Evolutionary conservation across 2,797 vertebrate species (phyloP).

Genomic region (Chrosomus eos): DNA sequence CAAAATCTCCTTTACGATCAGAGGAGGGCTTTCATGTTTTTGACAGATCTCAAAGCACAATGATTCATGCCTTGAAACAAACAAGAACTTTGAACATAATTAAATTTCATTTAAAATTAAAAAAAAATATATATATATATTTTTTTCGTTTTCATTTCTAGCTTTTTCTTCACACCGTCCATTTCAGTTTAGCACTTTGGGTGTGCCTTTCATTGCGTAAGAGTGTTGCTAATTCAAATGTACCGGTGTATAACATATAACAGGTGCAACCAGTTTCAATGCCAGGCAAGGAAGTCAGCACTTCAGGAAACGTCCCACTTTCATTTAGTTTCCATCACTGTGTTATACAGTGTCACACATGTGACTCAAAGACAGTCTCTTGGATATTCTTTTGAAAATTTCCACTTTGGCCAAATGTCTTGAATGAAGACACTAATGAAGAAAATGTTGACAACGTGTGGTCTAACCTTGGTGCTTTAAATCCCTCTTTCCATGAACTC

Average conservation of each 20-base stretch:
- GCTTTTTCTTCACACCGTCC: constrained; percentile 17
- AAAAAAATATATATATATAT: neutral
- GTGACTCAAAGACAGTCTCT: constrained; percentile 13
- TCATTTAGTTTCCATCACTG: constrained; percentile 15
- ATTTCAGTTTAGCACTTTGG: constrained; percentile 27
- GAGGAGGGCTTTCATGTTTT: neutral
- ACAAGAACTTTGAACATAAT: neutral
- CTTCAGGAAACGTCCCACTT: constrained; percentile 43
- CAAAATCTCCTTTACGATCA: constrained; percentile 28
- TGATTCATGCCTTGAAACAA: constrained; percentile 11
- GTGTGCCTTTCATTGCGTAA: constrained; percentile 55
- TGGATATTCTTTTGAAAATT: constrained; percentile 15
- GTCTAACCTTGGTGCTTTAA: neutral
- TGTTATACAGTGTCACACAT: neutral
- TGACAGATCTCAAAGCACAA: neutral
- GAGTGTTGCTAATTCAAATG: constrained; percentile 42
- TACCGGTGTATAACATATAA: constrained; percentile 48
- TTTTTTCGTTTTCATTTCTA: neutral
- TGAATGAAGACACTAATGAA: neutral
- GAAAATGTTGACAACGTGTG: constrained; percentile 6
- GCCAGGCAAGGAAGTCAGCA: constrained; percentile 36
- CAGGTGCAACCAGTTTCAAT: constrained; percentile 58
- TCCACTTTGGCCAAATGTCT: constrained; percentile 18
- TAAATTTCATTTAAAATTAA: neutral
- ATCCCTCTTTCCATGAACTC: constrained; percentile 38